Conservation (phyloP, 2,888 invertebrate genomes). For the Stenolophus ochropezus region DNA sequence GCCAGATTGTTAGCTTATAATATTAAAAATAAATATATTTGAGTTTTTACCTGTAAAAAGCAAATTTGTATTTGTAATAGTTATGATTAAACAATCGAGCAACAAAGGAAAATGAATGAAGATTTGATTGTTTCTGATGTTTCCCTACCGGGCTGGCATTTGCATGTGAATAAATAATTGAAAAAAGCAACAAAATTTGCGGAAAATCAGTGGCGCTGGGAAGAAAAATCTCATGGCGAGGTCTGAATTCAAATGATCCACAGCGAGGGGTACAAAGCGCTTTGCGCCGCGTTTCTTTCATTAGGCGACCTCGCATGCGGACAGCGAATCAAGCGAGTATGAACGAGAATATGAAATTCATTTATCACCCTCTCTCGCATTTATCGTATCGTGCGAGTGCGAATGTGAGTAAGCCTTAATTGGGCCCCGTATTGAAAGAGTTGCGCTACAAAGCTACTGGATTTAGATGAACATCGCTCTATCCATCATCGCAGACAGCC, state of each 20-base stretch:
- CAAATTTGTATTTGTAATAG: background rate
- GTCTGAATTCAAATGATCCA: conserved; percentile 27
- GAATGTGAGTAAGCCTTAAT: conserved; percentile 40
- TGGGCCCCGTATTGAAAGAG: conserved; percentile 51
- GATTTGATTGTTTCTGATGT: background rate
- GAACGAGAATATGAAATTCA: conserved; percentile 49
- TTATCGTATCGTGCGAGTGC: conserved; percentile 24
- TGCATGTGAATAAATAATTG: conserved; percentile 23
- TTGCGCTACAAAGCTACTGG: conserved; percentile 50
- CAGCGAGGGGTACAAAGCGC: background rate
- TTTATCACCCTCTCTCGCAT: conserved; percentile 46
- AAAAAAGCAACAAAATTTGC: conserved; percentile 16
- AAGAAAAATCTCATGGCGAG: conserved; percentile 11
- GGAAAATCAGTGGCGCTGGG: conserved; percentile 4
- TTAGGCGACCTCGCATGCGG: conserved; percentile 7
- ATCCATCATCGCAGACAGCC: too few relatives aligned
- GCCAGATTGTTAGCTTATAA: too few relatives aligned
- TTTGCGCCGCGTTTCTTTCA: conserved; percentile 38
- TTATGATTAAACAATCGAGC: background rate
- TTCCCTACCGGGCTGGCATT: background rate
- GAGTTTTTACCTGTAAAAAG: background rate
- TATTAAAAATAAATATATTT: too few relatives aligned
- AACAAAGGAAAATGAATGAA: background rate
- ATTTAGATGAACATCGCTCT: conserved; percentile 49
- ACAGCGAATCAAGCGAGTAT: conserved; percentile 45